Conservation (phyloP, 2,888 invertebrate genomes). For the Drosophila tanythrix region DNA sequence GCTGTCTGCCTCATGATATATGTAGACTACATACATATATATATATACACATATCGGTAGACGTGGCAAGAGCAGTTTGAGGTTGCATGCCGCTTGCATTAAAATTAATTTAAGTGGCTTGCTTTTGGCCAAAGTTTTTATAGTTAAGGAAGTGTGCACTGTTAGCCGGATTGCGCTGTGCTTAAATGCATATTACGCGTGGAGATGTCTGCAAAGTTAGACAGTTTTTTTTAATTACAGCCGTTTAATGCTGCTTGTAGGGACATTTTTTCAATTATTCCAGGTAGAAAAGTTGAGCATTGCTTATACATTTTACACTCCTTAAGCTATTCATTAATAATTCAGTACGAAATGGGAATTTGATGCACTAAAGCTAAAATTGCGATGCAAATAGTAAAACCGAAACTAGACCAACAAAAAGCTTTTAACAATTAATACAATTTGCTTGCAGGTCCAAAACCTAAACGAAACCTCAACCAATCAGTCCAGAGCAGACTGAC, state of each 20-base stretch:
- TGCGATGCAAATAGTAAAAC: constrained; percentile 5
- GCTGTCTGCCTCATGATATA: constrained; percentile 35
- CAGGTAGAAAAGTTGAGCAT: not conserved
- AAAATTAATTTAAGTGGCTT: constrained; percentile 75
- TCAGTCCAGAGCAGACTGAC: constrained; percentile 1
- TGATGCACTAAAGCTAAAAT: not conserved
- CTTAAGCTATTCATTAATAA: not conserved
- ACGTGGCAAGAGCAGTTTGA: constrained; percentile 18
- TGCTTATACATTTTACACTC: not conserved
- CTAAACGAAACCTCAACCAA: constrained; percentile 26
- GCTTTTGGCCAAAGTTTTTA: constrained; percentile 66
- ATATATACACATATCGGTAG: not conserved
- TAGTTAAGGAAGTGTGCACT: constrained; percentile 42
- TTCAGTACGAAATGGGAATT: not conserved
- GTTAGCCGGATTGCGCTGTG: constrained; percentile 3
- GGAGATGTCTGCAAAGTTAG: constrained; percentile 66
- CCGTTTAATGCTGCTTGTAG: constrained; percentile 21
- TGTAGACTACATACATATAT: not conserved
- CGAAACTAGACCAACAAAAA: constrained; percentile 23
- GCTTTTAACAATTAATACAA: constrained; percentile 58
- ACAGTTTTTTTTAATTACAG: constrained; percentile 61
- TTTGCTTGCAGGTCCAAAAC: constrained; percentile 23
- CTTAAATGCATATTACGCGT: constrained; percentile 58
- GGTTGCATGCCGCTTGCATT: constrained; percentile 64
- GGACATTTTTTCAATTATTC: not conserved